A percentile compares a stretch with the other conserved stretches of the same genome.
Conservation (phyloP, 2,888 invertebrate species). For the Drosophila atroscutellata region DNA sequence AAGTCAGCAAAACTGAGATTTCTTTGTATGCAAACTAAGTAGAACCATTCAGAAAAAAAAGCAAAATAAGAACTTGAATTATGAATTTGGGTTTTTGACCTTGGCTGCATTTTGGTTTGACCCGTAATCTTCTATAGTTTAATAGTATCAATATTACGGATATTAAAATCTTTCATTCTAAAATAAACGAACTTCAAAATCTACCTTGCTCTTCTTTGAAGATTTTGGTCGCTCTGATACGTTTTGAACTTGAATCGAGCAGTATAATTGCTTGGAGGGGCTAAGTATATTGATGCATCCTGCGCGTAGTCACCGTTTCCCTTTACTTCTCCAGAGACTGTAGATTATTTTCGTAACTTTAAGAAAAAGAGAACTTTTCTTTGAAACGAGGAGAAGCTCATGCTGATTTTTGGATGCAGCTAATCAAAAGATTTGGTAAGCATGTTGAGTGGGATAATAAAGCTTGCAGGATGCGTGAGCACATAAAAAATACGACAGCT, state of each 20-base stretch:
- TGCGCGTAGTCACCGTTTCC: not conserved
- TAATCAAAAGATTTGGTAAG: no score
- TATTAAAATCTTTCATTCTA: not conserved
- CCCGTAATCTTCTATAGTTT: not conserved
- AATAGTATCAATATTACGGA: not conserved
- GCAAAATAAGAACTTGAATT: not conserved
- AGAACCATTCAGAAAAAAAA: slow-evolving; percentile 40
- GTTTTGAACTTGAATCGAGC: not conserved
- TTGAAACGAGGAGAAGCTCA: not conserved
- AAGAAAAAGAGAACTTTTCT: not conserved
- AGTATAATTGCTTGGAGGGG: not conserved
- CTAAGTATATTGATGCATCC: not conserved
- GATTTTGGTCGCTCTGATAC: not conserved
- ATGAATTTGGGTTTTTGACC: not conserved
- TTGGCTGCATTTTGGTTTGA: not conserved
- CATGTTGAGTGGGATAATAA: slow-evolving; percentile 4
- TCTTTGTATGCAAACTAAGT: no score
- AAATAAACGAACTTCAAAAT: not conserved
- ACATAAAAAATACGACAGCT: slow-evolving; percentile 26
- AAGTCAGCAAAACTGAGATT: no score
- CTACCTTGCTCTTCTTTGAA: not conserved
- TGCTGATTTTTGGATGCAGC: not conserved
- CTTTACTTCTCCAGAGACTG: not conserved
- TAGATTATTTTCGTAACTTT: not conserved
- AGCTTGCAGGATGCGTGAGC: slow-evolving; percentile 6